Evolutionary conservation across 2,888 invertebrate genomes (phyloP).

Genomic region (Phalera bucephala): DNA sequence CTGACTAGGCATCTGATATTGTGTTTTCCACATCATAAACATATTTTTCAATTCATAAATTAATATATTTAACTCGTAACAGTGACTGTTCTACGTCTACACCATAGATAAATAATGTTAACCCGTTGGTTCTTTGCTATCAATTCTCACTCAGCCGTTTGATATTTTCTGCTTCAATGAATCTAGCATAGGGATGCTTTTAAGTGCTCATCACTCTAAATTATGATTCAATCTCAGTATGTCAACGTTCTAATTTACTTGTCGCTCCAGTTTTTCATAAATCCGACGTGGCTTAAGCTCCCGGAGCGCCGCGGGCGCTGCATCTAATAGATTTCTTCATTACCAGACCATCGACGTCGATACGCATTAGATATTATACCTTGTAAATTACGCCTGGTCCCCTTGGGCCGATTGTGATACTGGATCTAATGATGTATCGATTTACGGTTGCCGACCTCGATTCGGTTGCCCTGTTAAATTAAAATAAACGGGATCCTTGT

Average conservation of each 20-base stretch:
- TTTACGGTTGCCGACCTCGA: slow-evolving; percentile 24
- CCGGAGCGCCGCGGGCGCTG: slow-evolving; percentile 23
- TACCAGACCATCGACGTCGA: slow-evolving; percentile 32
- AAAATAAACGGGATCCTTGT: neutral
- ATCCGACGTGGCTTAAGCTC: slow-evolving; percentile 20
- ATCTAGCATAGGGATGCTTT: no score
- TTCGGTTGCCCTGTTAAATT: slow-evolving; percentile 9
- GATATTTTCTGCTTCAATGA: no score
- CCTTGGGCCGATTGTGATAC: slow-evolving; percentile 35
- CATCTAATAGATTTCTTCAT: slow-evolving; percentile 52
- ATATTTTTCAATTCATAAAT: no score
- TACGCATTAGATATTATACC: slow-evolving; percentile 33
- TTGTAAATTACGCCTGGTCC: slow-evolving; percentile 31
- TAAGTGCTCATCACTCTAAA: no score
- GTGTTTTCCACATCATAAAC: no score
- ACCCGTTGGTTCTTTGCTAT: no score
- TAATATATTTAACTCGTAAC: no score
- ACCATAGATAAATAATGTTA: no score
- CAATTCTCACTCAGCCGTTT: no score
- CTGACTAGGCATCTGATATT: no score
- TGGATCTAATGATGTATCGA: slow-evolving; percentile 24
- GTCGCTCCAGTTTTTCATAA: slow-evolving; percentile 31
- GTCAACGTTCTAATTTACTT: slow-evolving; percentile 33
- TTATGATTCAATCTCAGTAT: slow-evolving; percentile 17
- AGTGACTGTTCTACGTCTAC: no score